Conservation (phyloP, 2,888 invertebrate genomes). For the Amphipyra tragopoginis region DNA sequence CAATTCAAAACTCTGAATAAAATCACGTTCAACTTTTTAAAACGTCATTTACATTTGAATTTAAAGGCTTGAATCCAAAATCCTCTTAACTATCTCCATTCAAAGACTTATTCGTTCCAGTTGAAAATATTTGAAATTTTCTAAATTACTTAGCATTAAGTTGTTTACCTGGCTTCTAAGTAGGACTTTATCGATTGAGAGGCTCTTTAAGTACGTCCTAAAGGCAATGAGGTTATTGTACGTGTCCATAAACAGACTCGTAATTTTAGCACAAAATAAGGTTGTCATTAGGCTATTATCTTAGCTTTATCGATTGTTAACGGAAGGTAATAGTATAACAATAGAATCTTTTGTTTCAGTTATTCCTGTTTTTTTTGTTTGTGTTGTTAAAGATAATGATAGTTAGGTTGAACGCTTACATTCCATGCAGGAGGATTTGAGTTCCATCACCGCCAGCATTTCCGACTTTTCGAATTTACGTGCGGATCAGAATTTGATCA, state of each 20-base stretch:
- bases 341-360: no score
- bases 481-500: no score
- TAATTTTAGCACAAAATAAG: constrained; percentile 2
- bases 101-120: constrained; percentile 1
- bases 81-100: constrained; percentile 1
- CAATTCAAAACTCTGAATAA: background rate
- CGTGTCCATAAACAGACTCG: constrained; percentile 21
- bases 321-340: background rate
- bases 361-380: no score
- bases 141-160: constrained; percentile 22
- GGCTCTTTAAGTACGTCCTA: constrained; percentile 24
- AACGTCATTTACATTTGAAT: constrained; percentile 12
- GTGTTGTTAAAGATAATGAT: no score
- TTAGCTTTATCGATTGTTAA: background rate
- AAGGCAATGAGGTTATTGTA: constrained; percentile 18
- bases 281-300: background rate
- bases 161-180: constrained; percentile 24
- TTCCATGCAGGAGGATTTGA: no score
- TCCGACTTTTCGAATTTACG: no score
- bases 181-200: constrained; percentile 17
- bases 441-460: no score
- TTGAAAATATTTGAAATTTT: constrained; percentile 11
- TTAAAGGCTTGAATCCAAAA: constrained; percentile 5
- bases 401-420: no score
- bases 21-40: constrained; percentile 11